phyloP scores from a whole-genome alignment of 2,888 invertebrate genomes.

The Embidobia sp. region DNA sequence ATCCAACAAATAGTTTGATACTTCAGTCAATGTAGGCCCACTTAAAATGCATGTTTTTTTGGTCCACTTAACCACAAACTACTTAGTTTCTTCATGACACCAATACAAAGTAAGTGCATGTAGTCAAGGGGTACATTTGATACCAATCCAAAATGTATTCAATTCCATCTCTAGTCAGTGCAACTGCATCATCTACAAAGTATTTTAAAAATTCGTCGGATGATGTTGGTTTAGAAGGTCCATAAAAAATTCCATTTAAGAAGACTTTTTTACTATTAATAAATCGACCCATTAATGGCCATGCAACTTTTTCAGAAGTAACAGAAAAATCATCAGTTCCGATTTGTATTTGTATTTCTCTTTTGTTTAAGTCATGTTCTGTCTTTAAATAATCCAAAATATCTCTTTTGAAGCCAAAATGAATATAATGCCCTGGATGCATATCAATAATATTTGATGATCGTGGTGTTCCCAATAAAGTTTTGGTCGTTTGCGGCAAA shows the following conservation, averaged over 20 bases:
- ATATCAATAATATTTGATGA: neutral
- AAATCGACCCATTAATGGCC: conserved; percentile 1
- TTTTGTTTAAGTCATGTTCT: neutral
- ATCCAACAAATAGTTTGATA: neutral
- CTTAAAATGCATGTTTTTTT: neutral
- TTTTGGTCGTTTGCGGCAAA: neutral
- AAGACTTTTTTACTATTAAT: neutral
- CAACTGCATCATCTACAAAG: neutral
- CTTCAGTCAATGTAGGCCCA: neutral
- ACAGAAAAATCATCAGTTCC: neutral
- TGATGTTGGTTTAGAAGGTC: neutral
- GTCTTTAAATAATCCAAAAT: too few species aligned
- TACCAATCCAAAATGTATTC: neutral
- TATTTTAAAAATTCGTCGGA: neutral
- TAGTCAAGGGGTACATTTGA: neutral
- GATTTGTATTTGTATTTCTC: neutral
- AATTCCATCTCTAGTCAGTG: neutral
- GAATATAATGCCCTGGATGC: neutral
- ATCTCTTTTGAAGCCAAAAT: neutral
- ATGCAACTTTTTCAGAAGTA: neutral
- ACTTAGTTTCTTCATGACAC: neutral
- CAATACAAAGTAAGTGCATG: neutral
- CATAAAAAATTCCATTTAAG: neutral
- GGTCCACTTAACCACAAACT: neutral
- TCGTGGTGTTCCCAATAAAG: neutral